Conservation (phyloP, 2,888 invertebrate genomes). For the Dendrolimus houi region DNA sequence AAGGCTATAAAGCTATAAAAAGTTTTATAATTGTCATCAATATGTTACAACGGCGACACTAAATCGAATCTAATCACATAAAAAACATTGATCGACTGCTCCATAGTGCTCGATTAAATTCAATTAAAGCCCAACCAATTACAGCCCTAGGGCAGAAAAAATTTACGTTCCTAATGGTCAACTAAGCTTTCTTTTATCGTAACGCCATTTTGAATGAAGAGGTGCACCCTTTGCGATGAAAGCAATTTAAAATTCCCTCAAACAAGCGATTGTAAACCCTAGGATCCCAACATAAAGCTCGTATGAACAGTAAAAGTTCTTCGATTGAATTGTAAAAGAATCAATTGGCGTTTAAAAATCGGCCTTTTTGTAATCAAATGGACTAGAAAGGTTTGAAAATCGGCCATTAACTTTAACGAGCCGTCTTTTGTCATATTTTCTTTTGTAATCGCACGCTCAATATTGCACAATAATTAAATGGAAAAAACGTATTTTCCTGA, state of each 20-base stretch:
- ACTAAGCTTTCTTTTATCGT: slow-evolving; percentile 57
- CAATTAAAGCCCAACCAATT: slow-evolving; percentile 14
- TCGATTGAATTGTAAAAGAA: slow-evolving; percentile 49
- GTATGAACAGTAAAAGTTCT: slow-evolving; percentile 1
- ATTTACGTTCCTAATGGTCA: slow-evolving; percentile 45
- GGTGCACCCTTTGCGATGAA: slow-evolving; percentile 31
- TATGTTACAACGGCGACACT: too few species aligned
- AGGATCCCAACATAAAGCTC: slow-evolving; percentile 4
- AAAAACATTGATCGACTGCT: neutral
- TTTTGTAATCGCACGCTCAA: slow-evolving; percentile 38
- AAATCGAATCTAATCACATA: too few species aligned
- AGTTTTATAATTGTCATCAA: too few species aligned
- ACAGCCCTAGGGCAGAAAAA: slow-evolving; percentile 25
- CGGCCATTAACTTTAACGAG: slow-evolving; percentile 65
- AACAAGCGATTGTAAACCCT: slow-evolving; percentile 15
- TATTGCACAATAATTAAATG: neutral
- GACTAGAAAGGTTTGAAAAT: slow-evolving; percentile 56
- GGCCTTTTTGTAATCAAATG: slow-evolving; percentile 62
- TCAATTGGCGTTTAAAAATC: slow-evolving; percentile 53
- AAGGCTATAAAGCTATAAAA: too few species aligned
- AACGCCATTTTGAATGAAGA: slow-evolving; percentile 57
- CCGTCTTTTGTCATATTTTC: slow-evolving; percentile 66
- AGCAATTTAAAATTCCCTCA: slow-evolving; percentile 19
- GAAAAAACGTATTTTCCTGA: neutral
- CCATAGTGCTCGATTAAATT: slow-evolving; percentile 7